Conservation (phyloP, 1,140 invertebrate genomes). For the Apis cerana region DNA sequence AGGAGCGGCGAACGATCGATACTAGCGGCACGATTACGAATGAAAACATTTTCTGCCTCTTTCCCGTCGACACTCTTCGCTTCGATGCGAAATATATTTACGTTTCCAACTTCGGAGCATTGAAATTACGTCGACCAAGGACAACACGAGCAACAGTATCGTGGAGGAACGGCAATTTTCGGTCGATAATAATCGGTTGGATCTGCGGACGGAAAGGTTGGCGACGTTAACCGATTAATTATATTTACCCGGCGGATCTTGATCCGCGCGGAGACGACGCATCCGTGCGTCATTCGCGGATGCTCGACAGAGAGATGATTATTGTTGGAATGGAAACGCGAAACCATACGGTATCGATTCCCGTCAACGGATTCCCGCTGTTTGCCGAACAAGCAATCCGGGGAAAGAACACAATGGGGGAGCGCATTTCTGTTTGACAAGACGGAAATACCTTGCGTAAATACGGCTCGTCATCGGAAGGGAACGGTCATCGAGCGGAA, state of each 20-base stretch:
- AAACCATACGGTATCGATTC: conserved; percentile 39
- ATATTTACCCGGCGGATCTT: neutral
- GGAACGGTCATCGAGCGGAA: conserved; percentile 1
- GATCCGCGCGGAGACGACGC: neutral
- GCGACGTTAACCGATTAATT: neutral
- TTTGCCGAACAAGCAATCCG: conserved; percentile 25
- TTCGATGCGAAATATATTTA: too few species aligned
- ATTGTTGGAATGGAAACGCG: conserved; percentile 35
- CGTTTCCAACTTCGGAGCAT: too few species aligned
- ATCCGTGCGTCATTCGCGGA: neutral
- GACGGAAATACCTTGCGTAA: conserved; percentile 38
- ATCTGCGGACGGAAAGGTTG: neutral
- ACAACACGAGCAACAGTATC: too few species aligned
- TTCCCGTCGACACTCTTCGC: too few species aligned
- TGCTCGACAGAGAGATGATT: conserved; percentile 22
- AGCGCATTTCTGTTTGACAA: conserved; percentile 7
- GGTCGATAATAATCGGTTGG: neutral
- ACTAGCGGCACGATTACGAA: too few species aligned
- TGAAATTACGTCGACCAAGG: too few species aligned
- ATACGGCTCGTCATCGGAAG: conserved; percentile 22
- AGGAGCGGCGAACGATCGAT: too few species aligned
- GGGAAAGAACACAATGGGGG: conserved; percentile 7
- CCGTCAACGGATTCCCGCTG: neutral
- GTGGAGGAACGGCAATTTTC: too few species aligned
- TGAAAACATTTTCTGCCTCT: too few species aligned